phyloP scores from a whole-genome alignment of 30 jellyfish, hydroid and myxozoan genomes.

The Morbakka virulenta region DNA sequence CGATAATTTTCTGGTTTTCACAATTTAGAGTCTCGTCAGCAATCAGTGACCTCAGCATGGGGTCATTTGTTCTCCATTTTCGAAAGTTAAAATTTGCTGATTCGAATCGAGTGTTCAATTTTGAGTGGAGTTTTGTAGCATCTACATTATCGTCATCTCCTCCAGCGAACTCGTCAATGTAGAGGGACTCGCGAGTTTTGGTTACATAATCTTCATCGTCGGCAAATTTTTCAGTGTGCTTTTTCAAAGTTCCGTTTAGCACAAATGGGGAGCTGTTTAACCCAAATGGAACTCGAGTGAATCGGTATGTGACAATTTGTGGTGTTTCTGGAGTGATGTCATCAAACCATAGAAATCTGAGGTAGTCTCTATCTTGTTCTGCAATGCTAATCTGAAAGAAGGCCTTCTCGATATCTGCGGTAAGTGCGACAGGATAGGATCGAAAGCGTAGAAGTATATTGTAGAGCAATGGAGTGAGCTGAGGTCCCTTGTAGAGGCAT shows the following conservation, averaged over 20 bases:
- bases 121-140: conserved; percentile 2
- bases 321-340: not conserved
- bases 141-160: conserved; percentile 29
- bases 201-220: conserved; percentile 18
- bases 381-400: conserved; percentile 28
- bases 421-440: conserved; percentile 23
- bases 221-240: conserved; percentile 26
- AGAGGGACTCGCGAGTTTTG: conserved; percentile 13
- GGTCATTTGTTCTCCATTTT: conserved; percentile 52
- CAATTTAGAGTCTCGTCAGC: too few species aligned
- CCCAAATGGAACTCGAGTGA: conserved; percentile 56
- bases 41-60: too few species aligned
- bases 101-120: conserved; percentile 14
- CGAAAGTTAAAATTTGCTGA: conserved; percentile 49
- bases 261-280: conserved; percentile 58
- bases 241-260: conserved; percentile 37
- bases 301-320: conserved; percentile 31
- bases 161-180: conserved; percentile 42
- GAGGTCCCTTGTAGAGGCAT: conserved; percentile 52
- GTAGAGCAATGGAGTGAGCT: conserved; percentile 29
- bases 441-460: conserved; percentile 50
- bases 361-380: conserved; percentile 36
- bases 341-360: conserved; percentile 58
- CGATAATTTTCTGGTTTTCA: too few species aligned
- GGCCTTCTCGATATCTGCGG: conserved; percentile 75